phyloP scores from a whole-genome alignment of 2,797 vertebrate species.

The Menidia menidia region DNA sequence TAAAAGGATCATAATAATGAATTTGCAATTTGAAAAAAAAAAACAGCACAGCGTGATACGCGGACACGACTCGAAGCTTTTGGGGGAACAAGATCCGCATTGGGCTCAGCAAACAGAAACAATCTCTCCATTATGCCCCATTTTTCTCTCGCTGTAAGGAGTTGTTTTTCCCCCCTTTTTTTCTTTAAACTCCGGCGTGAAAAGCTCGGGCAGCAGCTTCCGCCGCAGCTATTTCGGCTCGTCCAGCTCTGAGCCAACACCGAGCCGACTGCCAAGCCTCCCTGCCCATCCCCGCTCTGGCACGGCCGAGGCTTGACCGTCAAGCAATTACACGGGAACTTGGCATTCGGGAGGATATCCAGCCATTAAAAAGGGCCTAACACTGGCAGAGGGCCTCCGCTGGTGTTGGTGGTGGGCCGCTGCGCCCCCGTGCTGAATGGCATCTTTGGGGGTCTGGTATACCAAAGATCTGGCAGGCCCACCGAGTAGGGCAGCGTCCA shows the following conservation, averaged over 20 bases:
- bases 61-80: slow-evolving; percentile 33
- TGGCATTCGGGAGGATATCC: slow-evolving; percentile 76
- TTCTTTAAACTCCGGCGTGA: slow-evolving; percentile 39
- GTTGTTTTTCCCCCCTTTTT: slow-evolving; percentile 49
- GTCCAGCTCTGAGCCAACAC: slow-evolving; percentile 56
- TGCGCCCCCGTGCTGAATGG: slow-evolving; percentile 49
- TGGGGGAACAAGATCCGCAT: slow-evolving; percentile 50
- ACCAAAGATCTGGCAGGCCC: slow-evolving; percentile 66
- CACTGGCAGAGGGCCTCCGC: slow-evolving; percentile 67
- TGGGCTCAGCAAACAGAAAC: slow-evolving; percentile 67
- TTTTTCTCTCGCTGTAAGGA: slow-evolving; percentile 60
- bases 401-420: slow-evolving; percentile 55
- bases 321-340: slow-evolving; percentile 81
- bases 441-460: slow-evolving; percentile 50
- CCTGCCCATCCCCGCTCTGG: slow-evolving; percentile 57
- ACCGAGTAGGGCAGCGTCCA: slow-evolving; percentile 50
- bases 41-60: slow-evolving; percentile 15
- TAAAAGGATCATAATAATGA: slow-evolving; percentile 40
- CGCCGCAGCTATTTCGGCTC: slow-evolving; percentile 65
- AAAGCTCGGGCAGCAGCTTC: slow-evolving; percentile 62
- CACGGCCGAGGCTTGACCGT: slow-evolving; percentile 73
- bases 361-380: slow-evolving; percentile 78
- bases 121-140: slow-evolving; percentile 61
- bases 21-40: slow-evolving; percentile 23
- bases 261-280: slow-evolving; percentile 59